Evolutionary conservation across 2,888 invertebrate species (phyloP).

Genomic region (Cephus spinipes): DNA sequence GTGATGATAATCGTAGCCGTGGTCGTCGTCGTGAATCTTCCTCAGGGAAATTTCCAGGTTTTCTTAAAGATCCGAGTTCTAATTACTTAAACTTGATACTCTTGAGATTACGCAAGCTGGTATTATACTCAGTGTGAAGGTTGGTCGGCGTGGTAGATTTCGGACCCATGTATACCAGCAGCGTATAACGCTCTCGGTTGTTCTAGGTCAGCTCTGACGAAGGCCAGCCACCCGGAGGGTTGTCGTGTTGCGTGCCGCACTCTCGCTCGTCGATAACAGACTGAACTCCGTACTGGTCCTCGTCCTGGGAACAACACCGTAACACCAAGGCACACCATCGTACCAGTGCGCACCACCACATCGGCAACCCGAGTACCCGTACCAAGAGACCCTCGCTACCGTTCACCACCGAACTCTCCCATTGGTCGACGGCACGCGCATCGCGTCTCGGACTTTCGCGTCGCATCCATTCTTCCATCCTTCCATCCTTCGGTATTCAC

Average conservation of each 20-base stretch:
- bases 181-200: slow-evolving; percentile 23
- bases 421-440: slow-evolving; percentile 29
- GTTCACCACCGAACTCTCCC: slow-evolving; percentile 18
- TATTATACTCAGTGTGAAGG: slow-evolving; percentile 51
- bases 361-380: slow-evolving; percentile 16
- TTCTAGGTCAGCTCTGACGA: slow-evolving; percentile 15
- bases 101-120: slow-evolving; percentile 52
- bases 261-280: slow-evolving; percentile 55
- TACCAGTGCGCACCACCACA: slow-evolving; percentile 12
- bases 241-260: slow-evolving; percentile 35
- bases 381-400: too few relatives aligned
- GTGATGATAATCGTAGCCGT: too few relatives aligned
- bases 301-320: slow-evolving; percentile 23
- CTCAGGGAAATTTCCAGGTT: too few relatives aligned
- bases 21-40: too few relatives aligned
- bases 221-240: slow-evolving; percentile 16
- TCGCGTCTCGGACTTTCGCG: slow-evolving; percentile 1
- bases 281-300: slow-evolving; percentile 39
- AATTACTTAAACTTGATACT: slow-evolving; percentile 57
- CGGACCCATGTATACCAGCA: slow-evolving; percentile 56
- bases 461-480: too few relatives aligned
- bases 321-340: slow-evolving; percentile 21
- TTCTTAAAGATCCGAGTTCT: too few relatives aligned
- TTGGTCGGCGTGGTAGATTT: slow-evolving; percentile 46
- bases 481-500: too few relatives aligned